Base-by-base conservation (phyloP, 1,140 invertebrate genomes). In the Calephelis nemesis region DNA sequence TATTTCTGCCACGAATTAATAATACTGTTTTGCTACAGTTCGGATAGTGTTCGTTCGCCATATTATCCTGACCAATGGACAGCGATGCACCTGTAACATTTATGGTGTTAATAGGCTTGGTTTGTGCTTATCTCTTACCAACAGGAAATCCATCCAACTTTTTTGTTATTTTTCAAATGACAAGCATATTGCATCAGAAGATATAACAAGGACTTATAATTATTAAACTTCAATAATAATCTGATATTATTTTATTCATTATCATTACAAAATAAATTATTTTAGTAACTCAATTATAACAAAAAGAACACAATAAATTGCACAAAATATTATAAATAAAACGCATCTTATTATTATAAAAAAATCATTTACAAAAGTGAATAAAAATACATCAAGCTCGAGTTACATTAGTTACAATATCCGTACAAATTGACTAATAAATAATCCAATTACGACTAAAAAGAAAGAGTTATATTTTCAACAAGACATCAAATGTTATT, bases 251-350 rank as follows among this genome's bases (percentile, higher is more conserved):
- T 65, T 66, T 65, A 65, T 65, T 65, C 45, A 47, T 66, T 66
- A 54, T 63, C 42, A 64, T 71, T 64, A 73, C 72, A 74, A 71
- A 74, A 70, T 74, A 75, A 71, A 67, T 75, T 52, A 70, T 69
- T 74, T 73, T 79, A 75, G 75, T 79, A 79, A 79, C 76, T 75
- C 47, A 77, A 73, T 67, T 78, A 76, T 78, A 71, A 78, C 76
- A 78, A 74, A 69, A 19, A 75, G 77, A 19, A 77, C 77, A 65
- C 50, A 69, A 71, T 69, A 73, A 65, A 70, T 54, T 63, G 72
- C 39, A 63, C 49, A 67, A 70, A 72, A 71, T 39, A 75, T 70
- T 54, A 74, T 77, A 66, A 81, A 81, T 67, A 73, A 72, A 67
- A 72, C 48, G 12, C 65, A 74, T 65, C 19, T 67, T 74, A 71